Base-by-base conservation (phyloP, 2,888 invertebrate species). In the Polydrusus tereticollis region DNA sequence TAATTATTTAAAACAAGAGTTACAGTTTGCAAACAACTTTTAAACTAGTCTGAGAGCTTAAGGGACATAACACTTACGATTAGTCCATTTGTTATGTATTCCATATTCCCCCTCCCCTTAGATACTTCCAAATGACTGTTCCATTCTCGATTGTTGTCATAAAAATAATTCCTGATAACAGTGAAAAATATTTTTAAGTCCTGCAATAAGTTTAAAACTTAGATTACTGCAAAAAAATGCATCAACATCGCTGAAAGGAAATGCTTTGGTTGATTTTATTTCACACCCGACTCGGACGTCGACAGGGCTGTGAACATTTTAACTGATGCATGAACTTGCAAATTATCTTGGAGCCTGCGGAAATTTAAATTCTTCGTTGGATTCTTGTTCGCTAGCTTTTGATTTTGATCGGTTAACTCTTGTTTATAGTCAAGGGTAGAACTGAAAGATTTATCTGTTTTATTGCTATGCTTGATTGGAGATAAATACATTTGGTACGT, bases 321-420 rank as follows among this genome's bases (percentile, higher is more conserved):
- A 75, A 75, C 77, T 73, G 74, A 75, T 73, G 74, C 77, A 74
- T 74, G 77, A 74, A 77, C 60, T 62, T 26, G 71, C 74, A 69
- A 74, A 74, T 74, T 74, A 74, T 72, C 71, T 60, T 65, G 36
- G 45, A 55, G 68, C 74, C 70, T 36, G 64, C 33, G 63, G 74
- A 68, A 59, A 57, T 65, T 41, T 63, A 55, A 71, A 71, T 74
- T 71, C 71, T 66, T 65, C 63, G 62, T 47, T 33, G 43, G 58
- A 68, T 74, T 71, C 71, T 59, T 65, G 67, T 60, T 47, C 57
- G 33, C 55, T 41, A 50, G 41, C 60, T 57, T 62, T 50, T 65
- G 65, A 65, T 65, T 69, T 41, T 26, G 57, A 65, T 65, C 65
- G 65, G 52, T 55, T 55, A 41, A n/a, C 29, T 43, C 29, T 43